phyloP scores from a whole-genome alignment of 2,113 vertebrate species.

The Cisticola juncidis region DNA sequence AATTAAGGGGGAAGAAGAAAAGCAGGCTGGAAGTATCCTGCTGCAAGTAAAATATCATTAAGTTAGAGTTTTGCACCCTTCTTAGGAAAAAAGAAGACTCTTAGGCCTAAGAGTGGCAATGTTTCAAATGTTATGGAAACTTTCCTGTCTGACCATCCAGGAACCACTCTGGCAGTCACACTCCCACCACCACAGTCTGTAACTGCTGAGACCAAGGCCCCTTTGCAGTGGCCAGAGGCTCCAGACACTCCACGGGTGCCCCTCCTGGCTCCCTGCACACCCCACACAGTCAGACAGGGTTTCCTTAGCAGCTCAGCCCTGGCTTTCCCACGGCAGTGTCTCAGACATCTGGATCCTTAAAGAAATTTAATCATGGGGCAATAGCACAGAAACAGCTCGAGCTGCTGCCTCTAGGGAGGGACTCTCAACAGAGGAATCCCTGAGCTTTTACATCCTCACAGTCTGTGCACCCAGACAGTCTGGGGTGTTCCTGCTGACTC shows the following conservation, averaged over 20 bases:
- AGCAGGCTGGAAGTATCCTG: not conserved
- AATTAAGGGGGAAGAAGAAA: not conserved
- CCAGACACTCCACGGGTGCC: accelerated
- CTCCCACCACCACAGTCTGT: not conserved
- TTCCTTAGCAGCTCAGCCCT: not conserved
- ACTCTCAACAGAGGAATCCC: not conserved
- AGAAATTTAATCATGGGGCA: not conserved
- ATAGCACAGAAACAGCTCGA: not conserved
- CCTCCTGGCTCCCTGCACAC: not conserved
- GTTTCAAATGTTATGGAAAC: not conserved
- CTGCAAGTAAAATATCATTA: not conserved
- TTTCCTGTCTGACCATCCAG: not conserved
- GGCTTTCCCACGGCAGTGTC: accelerated
- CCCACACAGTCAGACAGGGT: not conserved
- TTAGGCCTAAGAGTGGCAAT: not conserved
- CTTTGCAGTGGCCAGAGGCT: accelerated
- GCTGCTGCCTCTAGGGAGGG: not conserved
- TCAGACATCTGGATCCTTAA: not conserved
- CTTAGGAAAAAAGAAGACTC: not conserved
- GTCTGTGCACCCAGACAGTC: not conserved
- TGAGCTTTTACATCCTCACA: not conserved
- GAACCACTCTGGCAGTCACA: not conserved
- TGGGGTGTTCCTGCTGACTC: not conserved
- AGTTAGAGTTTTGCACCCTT: not conserved
- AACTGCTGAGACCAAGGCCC: not conserved